Conservation (phyloP, 2,797 vertebrate genomes). For the Hapalemur alaotrensis region DNA sequence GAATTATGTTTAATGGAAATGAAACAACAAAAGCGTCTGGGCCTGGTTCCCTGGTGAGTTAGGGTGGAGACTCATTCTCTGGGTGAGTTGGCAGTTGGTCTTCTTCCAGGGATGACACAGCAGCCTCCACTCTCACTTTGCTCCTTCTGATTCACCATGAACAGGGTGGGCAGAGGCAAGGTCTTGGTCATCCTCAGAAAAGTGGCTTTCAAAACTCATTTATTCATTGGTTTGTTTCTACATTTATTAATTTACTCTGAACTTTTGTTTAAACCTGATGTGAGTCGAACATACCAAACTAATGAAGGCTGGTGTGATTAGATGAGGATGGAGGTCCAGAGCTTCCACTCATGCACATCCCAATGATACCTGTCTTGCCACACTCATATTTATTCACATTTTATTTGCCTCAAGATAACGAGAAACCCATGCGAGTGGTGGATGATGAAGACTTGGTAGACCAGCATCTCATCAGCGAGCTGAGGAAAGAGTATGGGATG, state of each 20-base stretch:
- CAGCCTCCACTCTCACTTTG: background rate
- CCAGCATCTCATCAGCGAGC: conserved; percentile 94
- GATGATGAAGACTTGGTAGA: conserved; percentile 95
- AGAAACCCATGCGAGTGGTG: conserved; percentile 96
- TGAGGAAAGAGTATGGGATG: conserved; percentile 96
- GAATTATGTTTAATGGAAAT: background rate
- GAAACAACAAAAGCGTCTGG: background rate
- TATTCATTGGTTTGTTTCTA: background rate
- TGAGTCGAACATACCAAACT: background rate
- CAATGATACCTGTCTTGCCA: background rate
- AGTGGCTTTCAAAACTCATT: conserved; percentile 21
- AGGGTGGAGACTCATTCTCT: background rate
- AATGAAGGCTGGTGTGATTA: background rate
- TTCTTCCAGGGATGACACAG: background rate
- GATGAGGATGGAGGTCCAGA: background rate
- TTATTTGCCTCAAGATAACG: conserved; percentile 90
- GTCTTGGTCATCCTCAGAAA: background rate
- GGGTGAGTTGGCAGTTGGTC: background rate
- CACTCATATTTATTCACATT: conserved; percentile 59
- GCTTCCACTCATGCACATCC: background rate
- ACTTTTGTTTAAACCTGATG: background rate
- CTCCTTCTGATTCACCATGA: background rate
- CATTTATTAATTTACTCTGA: background rate
- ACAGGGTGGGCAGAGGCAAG: background rate
- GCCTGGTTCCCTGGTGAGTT: background rate